These are phyloP conservation scores for Phrixothrix hirtus DNA, from an alignment of 2,888 invertebrate species.

Conservation along the genomic window DNA sequence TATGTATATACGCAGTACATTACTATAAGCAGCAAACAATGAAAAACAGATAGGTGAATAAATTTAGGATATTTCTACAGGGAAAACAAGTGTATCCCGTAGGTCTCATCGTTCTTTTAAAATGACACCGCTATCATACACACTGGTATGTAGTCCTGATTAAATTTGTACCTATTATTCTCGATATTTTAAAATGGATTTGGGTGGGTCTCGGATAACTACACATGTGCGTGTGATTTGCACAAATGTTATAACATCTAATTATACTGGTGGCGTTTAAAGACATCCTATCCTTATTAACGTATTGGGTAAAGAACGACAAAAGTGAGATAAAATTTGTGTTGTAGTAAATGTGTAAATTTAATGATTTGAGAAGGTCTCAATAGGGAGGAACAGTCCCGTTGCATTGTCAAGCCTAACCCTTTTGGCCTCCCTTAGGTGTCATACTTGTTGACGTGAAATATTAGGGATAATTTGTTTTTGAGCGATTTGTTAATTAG, in stretches of 20 bases:
- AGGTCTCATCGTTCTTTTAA: slow-evolving; percentile 55
- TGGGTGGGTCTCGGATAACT: slow-evolving; percentile 40
- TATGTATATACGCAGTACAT: slow-evolving; percentile 4
- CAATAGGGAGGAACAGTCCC: slow-evolving; percentile 31
- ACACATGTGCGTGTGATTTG: slow-evolving; percentile 48
- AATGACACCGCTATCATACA: slow-evolving; percentile 56
- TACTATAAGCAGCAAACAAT: slow-evolving; percentile 18
- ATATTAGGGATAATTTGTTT: slow-evolving; percentile 43
- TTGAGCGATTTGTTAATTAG: slow-evolving; percentile 55
- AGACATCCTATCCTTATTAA: slow-evolving; percentile 4
- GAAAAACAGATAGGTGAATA: slow-evolving; percentile 38
- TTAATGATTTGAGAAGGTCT: slow-evolving; percentile 38
- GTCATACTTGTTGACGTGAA: slow-evolving; percentile 40
- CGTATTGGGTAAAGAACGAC: slow-evolving; percentile 1
- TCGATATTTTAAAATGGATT: slow-evolving; percentile 47
- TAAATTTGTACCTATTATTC: slow-evolving; percentile 53
- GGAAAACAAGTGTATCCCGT: slow-evolving; percentile 50
- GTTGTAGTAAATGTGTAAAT: slow-evolving; percentile 32
- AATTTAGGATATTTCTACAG: slow-evolving; percentile 53
- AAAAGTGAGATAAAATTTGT: slow-evolving; percentile 20
- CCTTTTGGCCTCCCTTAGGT: slow-evolving; percentile 39
- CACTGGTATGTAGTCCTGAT: slow-evolving; percentile 52
- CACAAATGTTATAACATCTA: slow-evolving; percentile 23
- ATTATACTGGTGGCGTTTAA: slow-evolving; percentile 14
- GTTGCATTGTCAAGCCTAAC: slow-evolving; percentile 32